Conservation (phyloP, 1,140 invertebrate species). For the Theocolax elegans region DNA sequence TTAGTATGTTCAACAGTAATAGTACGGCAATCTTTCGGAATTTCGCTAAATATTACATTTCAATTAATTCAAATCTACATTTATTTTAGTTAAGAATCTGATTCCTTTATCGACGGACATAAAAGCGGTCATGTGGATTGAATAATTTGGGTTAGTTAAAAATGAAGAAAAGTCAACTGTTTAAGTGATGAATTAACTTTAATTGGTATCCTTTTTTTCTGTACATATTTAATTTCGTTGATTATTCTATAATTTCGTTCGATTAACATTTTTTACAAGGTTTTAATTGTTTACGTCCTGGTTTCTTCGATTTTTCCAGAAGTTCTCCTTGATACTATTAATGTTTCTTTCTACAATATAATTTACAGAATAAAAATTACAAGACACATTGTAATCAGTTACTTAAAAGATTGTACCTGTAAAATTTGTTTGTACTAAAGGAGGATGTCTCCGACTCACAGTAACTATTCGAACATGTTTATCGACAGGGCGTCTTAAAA, state of each 20-base stretch:
- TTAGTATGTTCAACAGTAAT: no score
- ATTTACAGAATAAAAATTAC: constrained; percentile 24
- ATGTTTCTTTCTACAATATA: constrained; percentile 21
- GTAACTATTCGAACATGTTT: constrained; percentile 2
- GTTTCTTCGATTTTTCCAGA: constrained; percentile 1
- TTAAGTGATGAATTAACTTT: constrained; percentile 29
- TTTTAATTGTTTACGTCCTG: constrained; percentile 5
- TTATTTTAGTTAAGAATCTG: no score
- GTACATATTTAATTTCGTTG: constrained; percentile 21
- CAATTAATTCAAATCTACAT: no score
- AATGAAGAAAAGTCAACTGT: constrained; percentile 4
- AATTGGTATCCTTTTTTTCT: constrained; percentile 33
- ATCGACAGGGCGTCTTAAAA: constrained; percentile 16
- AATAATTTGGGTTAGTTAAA: not conserved
- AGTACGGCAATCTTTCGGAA: no score
- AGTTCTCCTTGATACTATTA: not conserved
- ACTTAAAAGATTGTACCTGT: constrained; percentile 5
- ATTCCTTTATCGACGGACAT: no score
- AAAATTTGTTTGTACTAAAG: constrained; percentile 10
- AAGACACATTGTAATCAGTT: constrained; percentile 8
- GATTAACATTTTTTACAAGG: constrained; percentile 27
- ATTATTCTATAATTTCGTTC: constrained; percentile 24
- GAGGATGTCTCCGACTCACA: not conserved
- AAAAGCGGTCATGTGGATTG: not conserved
- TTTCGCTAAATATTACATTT: no score